Conservation (phyloP, 2,797 vertebrate species). For the Vultur gryphus region DNA sequence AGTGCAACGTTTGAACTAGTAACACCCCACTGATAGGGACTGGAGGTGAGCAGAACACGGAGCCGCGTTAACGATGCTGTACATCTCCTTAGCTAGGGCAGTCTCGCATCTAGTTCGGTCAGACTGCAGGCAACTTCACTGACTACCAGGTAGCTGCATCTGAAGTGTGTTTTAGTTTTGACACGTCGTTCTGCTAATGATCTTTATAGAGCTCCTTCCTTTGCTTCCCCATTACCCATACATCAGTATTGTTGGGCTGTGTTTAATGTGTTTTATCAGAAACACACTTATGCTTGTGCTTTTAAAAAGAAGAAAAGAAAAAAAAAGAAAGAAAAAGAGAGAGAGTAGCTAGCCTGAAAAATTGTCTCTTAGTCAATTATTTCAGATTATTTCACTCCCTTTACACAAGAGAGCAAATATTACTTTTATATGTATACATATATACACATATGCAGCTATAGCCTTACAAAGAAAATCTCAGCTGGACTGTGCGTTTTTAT, state of each 20-base stretch:
- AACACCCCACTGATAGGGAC: background rate
- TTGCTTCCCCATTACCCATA: background rate
- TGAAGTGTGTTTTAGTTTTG: background rate
- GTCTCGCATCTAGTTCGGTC: fast-evolving
- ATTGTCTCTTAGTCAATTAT: background rate
- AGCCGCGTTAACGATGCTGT: fast-evolving
- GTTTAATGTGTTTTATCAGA: background rate
- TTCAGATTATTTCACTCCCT: background rate
- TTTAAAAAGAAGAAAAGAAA: background rate
- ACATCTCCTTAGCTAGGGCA: background rate
- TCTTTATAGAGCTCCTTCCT: background rate
- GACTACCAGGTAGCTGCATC: background rate
- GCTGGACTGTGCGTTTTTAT: background rate
- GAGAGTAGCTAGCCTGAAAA: background rate
- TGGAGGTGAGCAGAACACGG: background rate
- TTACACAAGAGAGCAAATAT: background rate
- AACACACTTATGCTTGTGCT: background rate
- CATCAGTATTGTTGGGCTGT: background rate
- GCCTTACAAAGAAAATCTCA: background rate
- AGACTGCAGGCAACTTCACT: no score
- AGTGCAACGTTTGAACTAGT: no score
- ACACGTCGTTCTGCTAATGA: background rate
- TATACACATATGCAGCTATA: background rate
- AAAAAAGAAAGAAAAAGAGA: background rate
- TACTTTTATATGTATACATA: background rate